A percentile compares a stretch with the other conserved stretches of the same genome.
Conservation (phyloP, 1,140 invertebrate genomes). For the Antheraea pernyi region DNA sequence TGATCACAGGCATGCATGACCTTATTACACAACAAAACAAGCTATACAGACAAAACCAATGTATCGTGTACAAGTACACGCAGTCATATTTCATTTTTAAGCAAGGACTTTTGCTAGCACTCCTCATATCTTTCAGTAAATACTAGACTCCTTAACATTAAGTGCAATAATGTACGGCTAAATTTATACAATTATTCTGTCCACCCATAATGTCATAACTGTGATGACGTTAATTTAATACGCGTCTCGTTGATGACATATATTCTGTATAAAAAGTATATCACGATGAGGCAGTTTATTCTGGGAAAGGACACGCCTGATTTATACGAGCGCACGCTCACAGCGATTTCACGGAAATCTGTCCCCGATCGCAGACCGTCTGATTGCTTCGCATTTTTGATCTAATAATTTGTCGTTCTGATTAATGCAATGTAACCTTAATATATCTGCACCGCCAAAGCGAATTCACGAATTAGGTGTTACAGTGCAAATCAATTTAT, state of each 20-base stretch:
- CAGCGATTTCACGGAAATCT: conserved; percentile 7
- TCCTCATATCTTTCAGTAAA: too few species aligned
- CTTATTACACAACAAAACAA: too few species aligned
- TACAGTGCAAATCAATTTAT: too few species aligned
- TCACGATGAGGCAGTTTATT: conserved; percentile 17
- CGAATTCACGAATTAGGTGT: too few species aligned
- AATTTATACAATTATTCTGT: neutral
- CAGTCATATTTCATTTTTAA: too few species aligned
- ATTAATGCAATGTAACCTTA: neutral
- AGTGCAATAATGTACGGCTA: neutral
- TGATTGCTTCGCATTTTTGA: neutral
- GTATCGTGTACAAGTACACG: too few species aligned
- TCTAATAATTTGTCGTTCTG: neutral
- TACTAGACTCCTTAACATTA: neutral
- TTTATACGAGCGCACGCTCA: conserved; percentile 7
- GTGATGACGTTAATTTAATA: neutral
- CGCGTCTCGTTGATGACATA: neutral
- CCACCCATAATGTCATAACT: neutral
- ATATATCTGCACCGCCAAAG: neutral
- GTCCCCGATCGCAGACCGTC: neutral
- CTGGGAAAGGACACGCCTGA: conserved; percentile 17
- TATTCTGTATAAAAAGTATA: too few species aligned
- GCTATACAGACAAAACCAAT: too few species aligned
- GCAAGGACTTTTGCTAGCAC: too few species aligned
- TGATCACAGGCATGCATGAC: too few species aligned